Percentiles rank a stretch among this genome's conserved stretches.
Conservation (phyloP, 64 coral and sea anemone species). For the Montipora efflorescens region DNA sequence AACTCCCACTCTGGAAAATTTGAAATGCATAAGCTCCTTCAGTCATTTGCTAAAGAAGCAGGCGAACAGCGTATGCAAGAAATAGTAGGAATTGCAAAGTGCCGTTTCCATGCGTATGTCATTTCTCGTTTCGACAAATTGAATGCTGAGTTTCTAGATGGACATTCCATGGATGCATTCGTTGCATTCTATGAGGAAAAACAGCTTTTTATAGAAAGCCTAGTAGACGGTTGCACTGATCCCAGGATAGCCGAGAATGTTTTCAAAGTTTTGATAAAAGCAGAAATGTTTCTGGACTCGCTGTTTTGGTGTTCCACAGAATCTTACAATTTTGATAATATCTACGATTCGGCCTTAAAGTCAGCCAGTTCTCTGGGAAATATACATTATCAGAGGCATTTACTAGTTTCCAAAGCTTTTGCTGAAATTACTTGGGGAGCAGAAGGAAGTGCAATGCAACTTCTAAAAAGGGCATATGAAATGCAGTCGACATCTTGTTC, state of each 20-base stretch:
- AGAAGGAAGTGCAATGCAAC: background rate
- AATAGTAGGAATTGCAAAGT: background rate
- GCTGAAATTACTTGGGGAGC: background rate
- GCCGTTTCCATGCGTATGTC: background rate
- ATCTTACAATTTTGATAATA: background rate
- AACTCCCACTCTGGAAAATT: background rate
- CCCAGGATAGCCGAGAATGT: background rate
- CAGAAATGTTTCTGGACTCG: slow-evolving; percentile 14
- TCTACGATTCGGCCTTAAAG: slow-evolving; percentile 11
- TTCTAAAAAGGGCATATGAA: background rate
- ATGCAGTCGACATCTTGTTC: background rate
- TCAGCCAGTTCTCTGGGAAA: background rate
- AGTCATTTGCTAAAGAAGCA: background rate
- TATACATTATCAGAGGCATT: background rate
- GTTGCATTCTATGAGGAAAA: slow-evolving; percentile 15
- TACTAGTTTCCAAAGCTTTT: background rate
- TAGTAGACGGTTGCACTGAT: background rate
- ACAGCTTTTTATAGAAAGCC: background rate
- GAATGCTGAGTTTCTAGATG: background rate
- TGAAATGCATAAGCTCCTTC: slow-evolving; percentile 14
- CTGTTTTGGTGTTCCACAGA: background rate
- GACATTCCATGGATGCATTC: slow-evolving; percentile 13
- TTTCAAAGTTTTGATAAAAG: background rate
- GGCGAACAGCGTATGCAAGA: slow-evolving; percentile 3
- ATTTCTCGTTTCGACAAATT: background rate